Conservation (phyloP, 92 coral and sea anemone species). For the Zoanthus gigantus region DNA sequence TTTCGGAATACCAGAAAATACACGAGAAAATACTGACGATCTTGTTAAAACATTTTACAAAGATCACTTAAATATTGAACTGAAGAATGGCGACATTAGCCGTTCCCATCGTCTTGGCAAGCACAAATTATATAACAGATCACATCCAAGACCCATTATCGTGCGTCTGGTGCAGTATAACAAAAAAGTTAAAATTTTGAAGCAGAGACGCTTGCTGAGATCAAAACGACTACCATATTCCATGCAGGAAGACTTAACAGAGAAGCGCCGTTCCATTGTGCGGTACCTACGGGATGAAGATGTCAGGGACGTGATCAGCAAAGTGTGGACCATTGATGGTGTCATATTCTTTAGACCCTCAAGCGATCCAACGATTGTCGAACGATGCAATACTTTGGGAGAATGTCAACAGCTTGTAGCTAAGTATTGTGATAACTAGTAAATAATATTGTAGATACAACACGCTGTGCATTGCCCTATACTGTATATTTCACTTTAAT, state of each 20-base stretch:
- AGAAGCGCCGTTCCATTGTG: background rate
- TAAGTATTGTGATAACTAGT: slow-evolving; percentile 25
- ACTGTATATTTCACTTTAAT: background rate
- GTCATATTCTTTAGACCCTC: slow-evolving; percentile 22
- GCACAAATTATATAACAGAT: background rate
- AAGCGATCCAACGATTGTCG: slow-evolving; percentile 14
- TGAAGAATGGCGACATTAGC: background rate
- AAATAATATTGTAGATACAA: slow-evolving; percentile 4
- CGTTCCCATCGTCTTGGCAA: background rate
- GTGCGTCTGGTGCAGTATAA: slow-evolving; percentile 1
- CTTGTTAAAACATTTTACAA: slow-evolving; percentile 5
- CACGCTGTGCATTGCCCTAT: slow-evolving; percentile 9
- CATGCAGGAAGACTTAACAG: slow-evolving; percentile 39
- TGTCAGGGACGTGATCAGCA: slow-evolving; percentile 12
- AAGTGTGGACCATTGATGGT: slow-evolving; percentile 33
- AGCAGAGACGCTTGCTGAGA: slow-evolving; percentile 22
- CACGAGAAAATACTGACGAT: background rate
- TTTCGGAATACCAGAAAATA: slow-evolving; percentile 25
- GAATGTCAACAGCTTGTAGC: slow-evolving; percentile 24
- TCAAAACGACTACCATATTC: slow-evolving; percentile 14
- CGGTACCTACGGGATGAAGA: background rate
- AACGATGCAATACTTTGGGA: slow-evolving; percentile 24
- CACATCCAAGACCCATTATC: slow-evolving; percentile 3
- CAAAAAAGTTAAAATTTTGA: slow-evolving; percentile 6
- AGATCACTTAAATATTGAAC: background rate